These are phyloP conservation scores for Platynereis dumerilii DNA, from an alignment of 2,888 invertebrate species.

Conservation along the genomic window DNA sequence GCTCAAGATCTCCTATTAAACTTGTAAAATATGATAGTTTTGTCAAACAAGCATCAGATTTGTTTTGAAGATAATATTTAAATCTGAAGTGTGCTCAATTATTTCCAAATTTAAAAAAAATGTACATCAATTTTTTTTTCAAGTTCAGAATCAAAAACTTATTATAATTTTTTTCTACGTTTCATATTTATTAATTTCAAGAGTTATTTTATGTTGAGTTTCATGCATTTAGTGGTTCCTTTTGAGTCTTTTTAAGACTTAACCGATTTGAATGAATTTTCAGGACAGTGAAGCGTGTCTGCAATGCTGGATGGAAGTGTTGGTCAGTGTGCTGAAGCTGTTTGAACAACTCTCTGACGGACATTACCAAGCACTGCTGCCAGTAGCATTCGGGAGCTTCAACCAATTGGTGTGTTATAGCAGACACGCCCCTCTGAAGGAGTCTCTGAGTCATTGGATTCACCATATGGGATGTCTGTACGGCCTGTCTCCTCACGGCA, in stretches of 20 bases:
- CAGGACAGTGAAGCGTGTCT: conserved; percentile 86
- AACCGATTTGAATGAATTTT: too few relatives aligned
- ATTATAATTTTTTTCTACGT: too few relatives aligned
- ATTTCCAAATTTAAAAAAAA: too few relatives aligned
- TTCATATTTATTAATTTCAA: too few relatives aligned
- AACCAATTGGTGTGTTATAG: conserved; percentile 69
- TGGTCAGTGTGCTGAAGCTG: conserved; percentile 84
- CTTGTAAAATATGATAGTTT: too few relatives aligned
- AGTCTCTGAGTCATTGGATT: conserved; percentile 68
- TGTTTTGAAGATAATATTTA: background rate
- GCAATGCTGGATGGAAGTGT: conserved; percentile 77
- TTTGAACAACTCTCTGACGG: conserved; percentile 67
- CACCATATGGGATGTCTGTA: conserved; percentile 64
- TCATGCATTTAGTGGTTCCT: background rate
- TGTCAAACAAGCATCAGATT: too few relatives aligned
- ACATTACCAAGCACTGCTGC: conserved; percentile 68
- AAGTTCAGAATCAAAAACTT: too few relatives aligned
- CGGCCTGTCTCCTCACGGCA: conserved; percentile 32
- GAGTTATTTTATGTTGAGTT: background rate
- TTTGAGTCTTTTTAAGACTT: too few relatives aligned
- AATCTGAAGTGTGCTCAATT: background rate
- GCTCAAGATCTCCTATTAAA: too few relatives aligned
- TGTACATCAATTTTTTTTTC: too few relatives aligned
- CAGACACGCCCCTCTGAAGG: conserved; percentile 67
- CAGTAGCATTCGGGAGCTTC: conserved; percentile 69